Evolutionary conservation across 2,888 invertebrate genomes (phyloP).

Genomic region (Ormyrus nitidulus): DNA sequence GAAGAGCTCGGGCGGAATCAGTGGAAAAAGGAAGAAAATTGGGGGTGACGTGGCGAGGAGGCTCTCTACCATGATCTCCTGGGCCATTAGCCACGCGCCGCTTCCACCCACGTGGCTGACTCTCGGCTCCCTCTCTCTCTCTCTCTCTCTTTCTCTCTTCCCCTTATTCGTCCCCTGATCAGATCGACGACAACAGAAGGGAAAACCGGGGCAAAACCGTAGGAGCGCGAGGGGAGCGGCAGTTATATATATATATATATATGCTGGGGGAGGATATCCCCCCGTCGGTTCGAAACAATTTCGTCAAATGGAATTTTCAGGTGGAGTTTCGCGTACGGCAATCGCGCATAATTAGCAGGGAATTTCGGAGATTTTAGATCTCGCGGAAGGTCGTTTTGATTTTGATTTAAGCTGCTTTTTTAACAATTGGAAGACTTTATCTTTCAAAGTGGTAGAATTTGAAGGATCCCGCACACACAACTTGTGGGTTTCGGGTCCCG

Average conservation of each 20-base stretch:
- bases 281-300: slow-evolving; percentile 14
- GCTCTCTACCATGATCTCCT: slow-evolving; percentile 55
- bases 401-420: too few relatives aligned
- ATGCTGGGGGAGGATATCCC: neutral
- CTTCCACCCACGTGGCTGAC: slow-evolving; percentile 55
- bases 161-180: too few relatives aligned
- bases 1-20: slow-evolving; percentile 14
- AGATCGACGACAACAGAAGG: too few relatives aligned
- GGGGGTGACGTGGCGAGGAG: slow-evolving; percentile 36
- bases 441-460: too few relatives aligned
- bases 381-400: too few relatives aligned
- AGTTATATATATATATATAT: too few relatives aligned
- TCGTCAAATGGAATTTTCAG: slow-evolving; percentile 14
- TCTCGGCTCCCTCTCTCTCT: neutral
- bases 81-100: slow-evolving; percentile 57
- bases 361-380: too few relatives aligned
- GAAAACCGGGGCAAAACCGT: slow-evolving; percentile 21
- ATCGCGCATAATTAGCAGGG: too few relatives aligned
- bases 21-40: slow-evolving; percentile 42
- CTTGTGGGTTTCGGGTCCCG: too few relatives aligned
- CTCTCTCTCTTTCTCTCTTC: neutral
- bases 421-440: too few relatives aligned
- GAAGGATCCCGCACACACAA: too few relatives aligned
- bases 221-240: too few relatives aligned
- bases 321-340: neutral